Evolutionary conservation across 2,888 invertebrate species (phyloP).

Genomic region (Philaethria dido): DNA sequence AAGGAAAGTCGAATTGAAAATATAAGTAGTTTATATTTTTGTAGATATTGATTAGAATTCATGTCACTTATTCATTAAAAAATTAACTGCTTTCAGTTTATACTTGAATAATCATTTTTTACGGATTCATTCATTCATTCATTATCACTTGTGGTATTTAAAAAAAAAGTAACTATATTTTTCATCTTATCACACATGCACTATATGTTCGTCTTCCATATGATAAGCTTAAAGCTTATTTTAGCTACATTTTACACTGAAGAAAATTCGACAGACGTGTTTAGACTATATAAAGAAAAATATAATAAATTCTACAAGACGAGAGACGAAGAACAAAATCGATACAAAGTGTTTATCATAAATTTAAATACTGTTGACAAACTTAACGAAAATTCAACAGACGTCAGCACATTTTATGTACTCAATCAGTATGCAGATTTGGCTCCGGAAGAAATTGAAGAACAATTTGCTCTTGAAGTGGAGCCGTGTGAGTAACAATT

Average conservation of each 20-base stretch:
- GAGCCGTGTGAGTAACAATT: constrained; percentile 58
- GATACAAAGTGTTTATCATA: constrained; percentile 54
- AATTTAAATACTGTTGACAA: constrained; percentile 54
- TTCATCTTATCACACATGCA: background rate
- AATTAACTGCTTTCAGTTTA: background rate
- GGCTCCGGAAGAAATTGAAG: constrained; percentile 52
- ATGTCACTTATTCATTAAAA: background rate
- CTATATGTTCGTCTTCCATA: background rate
- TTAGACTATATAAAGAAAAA: constrained; percentile 55
- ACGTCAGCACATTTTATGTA: constrained; percentile 50
- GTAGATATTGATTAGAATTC: background rate
- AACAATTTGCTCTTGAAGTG: constrained; percentile 55
- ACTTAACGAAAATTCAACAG: constrained; percentile 53
- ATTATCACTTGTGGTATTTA: background rate
- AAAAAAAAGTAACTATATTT: background rate
- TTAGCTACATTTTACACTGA: constrained; percentile 38
- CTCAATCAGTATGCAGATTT: constrained; percentile 62
- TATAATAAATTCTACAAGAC: constrained; percentile 55
- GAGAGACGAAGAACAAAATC: constrained; percentile 48
- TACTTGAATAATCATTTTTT: background rate
- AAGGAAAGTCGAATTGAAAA: constrained; percentile 16
- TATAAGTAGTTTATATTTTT: background rate
- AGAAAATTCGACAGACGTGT: constrained; percentile 47
- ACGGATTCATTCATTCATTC: too few relatives aligned
- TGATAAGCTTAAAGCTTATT: background rate